Conservation (phyloP, 2,113 vertebrate species). For the Zosterops pallidus region DNA sequence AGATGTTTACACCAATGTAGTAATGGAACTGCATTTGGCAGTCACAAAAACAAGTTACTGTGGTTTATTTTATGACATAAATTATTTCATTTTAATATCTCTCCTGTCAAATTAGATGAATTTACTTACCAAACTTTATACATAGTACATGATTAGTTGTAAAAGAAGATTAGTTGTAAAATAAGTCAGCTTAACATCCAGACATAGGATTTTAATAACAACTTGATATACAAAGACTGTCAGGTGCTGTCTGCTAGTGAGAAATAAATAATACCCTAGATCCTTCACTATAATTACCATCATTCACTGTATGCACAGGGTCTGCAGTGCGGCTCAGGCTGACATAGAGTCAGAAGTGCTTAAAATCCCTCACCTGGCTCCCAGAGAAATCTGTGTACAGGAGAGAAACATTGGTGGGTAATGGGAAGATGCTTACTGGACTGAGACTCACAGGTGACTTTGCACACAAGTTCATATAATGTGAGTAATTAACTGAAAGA, state of each 20-base stretch:
- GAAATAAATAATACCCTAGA: constrained; percentile 66
- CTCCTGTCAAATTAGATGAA: constrained; percentile 70
- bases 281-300: constrained; percentile 62
- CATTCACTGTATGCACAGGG: constrained; percentile 24
- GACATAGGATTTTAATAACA: constrained; percentile 69
- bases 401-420: background rate
- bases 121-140: constrained; percentile 72
- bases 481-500: rapidly evolving
- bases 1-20: constrained; percentile 57
- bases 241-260: constrained; percentile 58
- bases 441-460: background rate
- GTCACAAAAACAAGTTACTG: constrained; percentile 55
- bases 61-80: constrained; percentile 60
- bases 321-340: background rate
- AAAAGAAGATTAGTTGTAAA: constrained; percentile 72
- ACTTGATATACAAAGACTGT: constrained; percentile 69
- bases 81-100: constrained; percentile 71
- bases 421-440: background rate
- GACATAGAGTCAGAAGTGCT: background rate
- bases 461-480: background rate
- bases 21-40: constrained; percentile 58
- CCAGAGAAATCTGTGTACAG: background rate
- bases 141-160: constrained; percentile 64
- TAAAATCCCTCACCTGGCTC: background rate
- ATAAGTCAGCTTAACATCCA: constrained; percentile 68